Base-by-base conservation (phyloP, 2,113 vertebrate genomes). In the Gopherus evgoodei region DNA sequence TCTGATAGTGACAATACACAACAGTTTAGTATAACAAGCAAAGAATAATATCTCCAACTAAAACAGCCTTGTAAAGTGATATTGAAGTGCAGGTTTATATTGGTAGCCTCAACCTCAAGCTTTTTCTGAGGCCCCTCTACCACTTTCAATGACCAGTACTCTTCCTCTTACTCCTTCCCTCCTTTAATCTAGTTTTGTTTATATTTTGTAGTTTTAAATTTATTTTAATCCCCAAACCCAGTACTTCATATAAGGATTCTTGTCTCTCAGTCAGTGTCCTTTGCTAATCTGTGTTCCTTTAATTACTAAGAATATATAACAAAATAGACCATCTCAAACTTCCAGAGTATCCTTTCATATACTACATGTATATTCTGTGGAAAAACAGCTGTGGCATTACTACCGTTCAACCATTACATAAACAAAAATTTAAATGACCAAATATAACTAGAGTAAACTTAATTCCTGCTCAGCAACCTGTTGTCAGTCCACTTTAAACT, bases 11-110 rank as follows among this genome's bases (percentile, higher is more conserved):
- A 38, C 49, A 57, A 62, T 78, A 78, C 11, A 14, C 11, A 90
- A 81, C 49, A 0, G 0, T 57, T 22, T 44, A 56, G 65, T 44
- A 24, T 42, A 69, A 31, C 4, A 76, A 17, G 2, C 29, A 35
- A 49, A 29, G 27, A 56, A 50, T 57, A 11, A 42, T 35, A 57
- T 69, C 59, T 57, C 5, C 81, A 44, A 14, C 11, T 47, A 78
- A 42, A 72, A 72, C n/a, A 27, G 22, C 6, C 10, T 88, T 24
- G 50, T 62, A 12, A 10, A 86, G 52, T 19, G 5, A 0, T 86
- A 16, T 21, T 19, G 22, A 42, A 11, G 27, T 16, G 14, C 6
- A 90, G 31, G 8, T 81, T 49, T 84, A 27, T 31, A 24, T 12
- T 75, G 38, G 19, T 24, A 44, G 38, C 72, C 12, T 76, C 22